Conservation (phyloP, 2,113 vertebrate species). For the Rhea pennata region DNA sequence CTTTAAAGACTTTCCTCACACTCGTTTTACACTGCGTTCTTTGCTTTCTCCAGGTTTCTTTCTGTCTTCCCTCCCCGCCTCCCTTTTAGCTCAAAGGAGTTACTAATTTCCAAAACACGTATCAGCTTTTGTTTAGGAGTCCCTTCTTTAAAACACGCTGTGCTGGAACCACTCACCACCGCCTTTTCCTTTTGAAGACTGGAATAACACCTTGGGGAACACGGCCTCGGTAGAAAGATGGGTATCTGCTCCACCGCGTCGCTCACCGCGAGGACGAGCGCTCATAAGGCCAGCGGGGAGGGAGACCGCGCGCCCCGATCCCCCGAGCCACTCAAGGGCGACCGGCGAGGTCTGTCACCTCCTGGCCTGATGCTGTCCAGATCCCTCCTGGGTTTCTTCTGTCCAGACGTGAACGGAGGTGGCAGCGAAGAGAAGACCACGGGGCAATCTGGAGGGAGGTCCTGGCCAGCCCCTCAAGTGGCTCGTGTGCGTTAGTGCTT, state of each 20-base stretch:
- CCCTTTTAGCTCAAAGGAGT: slow-evolving; percentile 20
- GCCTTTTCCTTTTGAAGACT: not conserved
- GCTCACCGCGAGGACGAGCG: no score
- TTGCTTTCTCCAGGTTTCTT: slow-evolving; percentile 49
- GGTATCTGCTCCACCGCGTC: not conserved
- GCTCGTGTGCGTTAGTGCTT: not conserved
- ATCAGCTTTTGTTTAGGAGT: not conserved
- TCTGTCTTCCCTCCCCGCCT: not conserved
- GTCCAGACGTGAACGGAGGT: not conserved
- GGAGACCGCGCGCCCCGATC: no score
- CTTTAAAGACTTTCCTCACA: slow-evolving; percentile 63
- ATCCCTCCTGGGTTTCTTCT: not conserved
- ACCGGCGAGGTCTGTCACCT: no score
- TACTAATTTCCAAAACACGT: not conserved
- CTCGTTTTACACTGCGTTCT: slow-evolving; percentile 48
- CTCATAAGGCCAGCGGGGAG: no score
- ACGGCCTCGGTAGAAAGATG: not conserved
- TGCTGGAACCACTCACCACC: not conserved
- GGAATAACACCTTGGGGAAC: not conserved
- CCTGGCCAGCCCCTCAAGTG: not conserved
- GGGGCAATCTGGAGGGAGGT: not conserved
- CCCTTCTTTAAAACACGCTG: not conserved
- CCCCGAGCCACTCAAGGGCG: no score
- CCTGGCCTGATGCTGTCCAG: not conserved
- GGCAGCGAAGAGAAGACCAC: not conserved